Evolutionary conservation across 2,113 vertebrate genomes (phyloP), one percentile per base, ranked within the genome.

Genomic region (Salvelinus alpinus): DNA sequence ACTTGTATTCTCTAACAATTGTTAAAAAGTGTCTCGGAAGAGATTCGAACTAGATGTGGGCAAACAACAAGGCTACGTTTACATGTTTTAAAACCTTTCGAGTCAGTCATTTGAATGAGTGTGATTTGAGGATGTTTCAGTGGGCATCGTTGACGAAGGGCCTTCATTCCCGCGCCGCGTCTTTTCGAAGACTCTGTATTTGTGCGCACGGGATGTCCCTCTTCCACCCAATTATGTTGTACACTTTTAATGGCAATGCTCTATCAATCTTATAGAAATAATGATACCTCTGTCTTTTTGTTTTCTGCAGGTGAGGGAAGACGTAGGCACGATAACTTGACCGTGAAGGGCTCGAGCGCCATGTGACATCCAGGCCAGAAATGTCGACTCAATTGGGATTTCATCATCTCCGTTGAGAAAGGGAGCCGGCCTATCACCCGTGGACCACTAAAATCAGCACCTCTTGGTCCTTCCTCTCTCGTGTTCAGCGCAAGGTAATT

Each of bases 401-500:
- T 27, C 73, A 20, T 80, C 77, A 68, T 70, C 48, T 74, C 59
- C 59, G 2, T 16, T n/a, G 59, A 31, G 18, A 20, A 68, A n/a
- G 7, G 7, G 5, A 68, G 66, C 6, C 27, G 38, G 66, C 31
- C 24, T 31, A 16, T 34, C 25, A 31, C 29, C 24, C 47, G 44
- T 54, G 51, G 51, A 54, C 51, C 12, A 16, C 16, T 18, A 54
- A 18, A 54, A 54, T 71, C 70, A 16, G n/a, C 8, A 27, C 51
- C 67, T 73, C 24, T 66, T n/a, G 27, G 29, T 6, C n/a, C 27
- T 5, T 6, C n/a, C 27, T 5, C 66, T 34, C 73, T 75, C 76
- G 72, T 82, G 80, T 44, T 77, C 68, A 1, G 64, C 77, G 47
- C 82, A 80, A 88, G 85, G 87, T 88, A 88, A 90, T 75, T 85